phyloP scores from a whole-genome alignment of 2,113 vertebrate genomes.

The Hoplias malabaricus region DNA sequence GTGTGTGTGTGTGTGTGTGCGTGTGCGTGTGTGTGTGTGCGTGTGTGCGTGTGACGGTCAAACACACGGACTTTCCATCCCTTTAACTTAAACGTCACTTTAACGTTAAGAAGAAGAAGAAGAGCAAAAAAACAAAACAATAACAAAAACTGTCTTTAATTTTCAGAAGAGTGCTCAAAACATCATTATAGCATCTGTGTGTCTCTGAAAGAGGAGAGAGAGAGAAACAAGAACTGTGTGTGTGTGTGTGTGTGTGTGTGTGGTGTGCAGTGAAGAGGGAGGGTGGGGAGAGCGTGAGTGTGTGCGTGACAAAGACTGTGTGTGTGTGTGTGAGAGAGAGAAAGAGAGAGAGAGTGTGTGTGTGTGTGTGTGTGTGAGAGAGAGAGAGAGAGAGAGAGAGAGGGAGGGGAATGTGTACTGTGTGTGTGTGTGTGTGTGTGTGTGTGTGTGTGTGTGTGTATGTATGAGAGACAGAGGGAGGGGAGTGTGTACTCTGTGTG shows the following conservation, averaged over 20 bases:
- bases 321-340: background rate
- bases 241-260: constrained; percentile 42
- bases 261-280: constrained; percentile 32
- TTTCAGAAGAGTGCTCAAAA: too few species aligned
- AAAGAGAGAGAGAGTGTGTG: background rate
- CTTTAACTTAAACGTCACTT: background rate
- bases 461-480: constrained; percentile 34
- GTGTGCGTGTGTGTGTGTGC: constrained; percentile 65
- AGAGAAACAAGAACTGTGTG: constrained; percentile 65
- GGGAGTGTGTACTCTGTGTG: constrained; percentile 2
- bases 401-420: background rate
- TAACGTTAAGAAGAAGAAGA: too few species aligned
- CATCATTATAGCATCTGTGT: background rate
- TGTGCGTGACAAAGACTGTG: constrained; percentile 48
- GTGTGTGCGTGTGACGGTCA: constrained; percentile 61
- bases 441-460: constrained; percentile 26
- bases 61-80: background rate
- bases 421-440: constrained; percentile 45
- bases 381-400: constrained; percentile 5
- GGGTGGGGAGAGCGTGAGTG: constrained; percentile 50
- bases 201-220: constrained; percentile 61
- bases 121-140: background rate
- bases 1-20: constrained; percentile 38
- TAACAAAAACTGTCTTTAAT: too few species aligned
- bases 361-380: constrained; percentile 17